Percentiles rank a stretch among this genome's conserved stretches.
Conservation (phyloP, 2,888 invertebrate genomes). For the Agrilus mali region DNA sequence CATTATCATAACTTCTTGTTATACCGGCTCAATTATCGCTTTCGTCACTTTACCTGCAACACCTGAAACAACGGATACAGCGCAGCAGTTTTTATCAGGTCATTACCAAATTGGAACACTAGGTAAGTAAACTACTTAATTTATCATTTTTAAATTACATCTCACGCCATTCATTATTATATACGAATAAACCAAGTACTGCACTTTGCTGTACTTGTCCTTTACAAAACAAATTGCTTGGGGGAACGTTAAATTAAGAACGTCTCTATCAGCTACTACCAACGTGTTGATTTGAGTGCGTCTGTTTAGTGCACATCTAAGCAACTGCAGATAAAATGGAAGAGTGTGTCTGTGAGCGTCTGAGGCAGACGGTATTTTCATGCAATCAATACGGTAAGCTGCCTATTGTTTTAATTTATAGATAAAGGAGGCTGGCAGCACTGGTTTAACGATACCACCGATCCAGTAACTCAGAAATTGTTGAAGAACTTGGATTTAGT, state of each 20-base stretch:
- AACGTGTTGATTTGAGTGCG: too few species aligned
- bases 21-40: conserved; percentile 74
- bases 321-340: too few species aligned
- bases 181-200: neutral
- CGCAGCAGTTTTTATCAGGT: conserved; percentile 49
- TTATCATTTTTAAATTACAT: neutral
- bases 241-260: too few species aligned
- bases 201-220: neutral
- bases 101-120: conserved; percentile 61
- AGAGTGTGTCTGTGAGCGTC: too few species aligned
- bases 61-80: conserved; percentile 60
- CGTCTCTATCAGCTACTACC: too few species aligned
- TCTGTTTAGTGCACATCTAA: too few species aligned
- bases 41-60: conserved; percentile 69
- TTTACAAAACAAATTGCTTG: too few species aligned
- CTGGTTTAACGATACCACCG: conserved; percentile 61
- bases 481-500: conserved; percentile 56
- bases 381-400: too few species aligned
- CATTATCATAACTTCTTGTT: conserved; percentile 71
- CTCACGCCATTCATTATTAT: neutral
- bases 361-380: too few species aligned
- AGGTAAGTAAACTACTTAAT: conserved; percentile 33
- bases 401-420: conserved; percentile 21
- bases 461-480: conserved; percentile 46
- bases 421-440: conserved; percentile 65